Base-by-base conservation (phyloP, 2,797 vertebrate species). In the Cebuella pygmaea region DNA sequence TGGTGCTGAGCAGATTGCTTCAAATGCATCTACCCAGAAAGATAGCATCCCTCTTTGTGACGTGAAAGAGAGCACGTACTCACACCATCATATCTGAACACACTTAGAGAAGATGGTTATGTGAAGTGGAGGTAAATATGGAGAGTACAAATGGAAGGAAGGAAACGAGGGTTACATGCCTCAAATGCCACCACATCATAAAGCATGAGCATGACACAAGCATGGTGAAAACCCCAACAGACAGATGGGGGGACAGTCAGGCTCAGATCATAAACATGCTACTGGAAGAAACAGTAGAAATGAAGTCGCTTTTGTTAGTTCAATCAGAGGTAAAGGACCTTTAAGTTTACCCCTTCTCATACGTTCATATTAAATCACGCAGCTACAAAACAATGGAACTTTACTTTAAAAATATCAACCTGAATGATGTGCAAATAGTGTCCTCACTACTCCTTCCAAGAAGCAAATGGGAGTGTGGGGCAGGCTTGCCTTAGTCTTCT, bases 21-120 rank as follows among this genome's bases (percentile, higher is more conserved):
- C 88, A 91, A 89, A 97, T 59, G 96, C 97, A 96, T 46, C 59
- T 90, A 84, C 96, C 95, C 95, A 96, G 78, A 90, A 97, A 95
- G 97, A 96, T 82, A 97, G 97, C 97, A 96, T 97, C 97, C 95
- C 97, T 97, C 97, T 97, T 85, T 39, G 94, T 95, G 98, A 98
- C 95, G 52, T 88, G 94, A 98, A 97, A 97, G 57, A 93, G 79
- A 98, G 96, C 15, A 4, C 83, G 96, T 93, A 64, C 95, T 97
- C 97, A 97, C 96, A 95, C 92, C 84, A 87, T 95, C 95, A 0
- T 93, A 90, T 98, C 98, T 98, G 98, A 97, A 67, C 85, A 75
- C 70, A 61, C 88, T 74, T 55, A 22, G 82, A 97, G 97, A 97
- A 96, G 97, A 95, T 88, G 91, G 97, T 97, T 74, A 96, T 97